phyloP scores from a whole-genome alignment of 2,797 vertebrate species.

The Enteromius thamalakanensis region DNA sequence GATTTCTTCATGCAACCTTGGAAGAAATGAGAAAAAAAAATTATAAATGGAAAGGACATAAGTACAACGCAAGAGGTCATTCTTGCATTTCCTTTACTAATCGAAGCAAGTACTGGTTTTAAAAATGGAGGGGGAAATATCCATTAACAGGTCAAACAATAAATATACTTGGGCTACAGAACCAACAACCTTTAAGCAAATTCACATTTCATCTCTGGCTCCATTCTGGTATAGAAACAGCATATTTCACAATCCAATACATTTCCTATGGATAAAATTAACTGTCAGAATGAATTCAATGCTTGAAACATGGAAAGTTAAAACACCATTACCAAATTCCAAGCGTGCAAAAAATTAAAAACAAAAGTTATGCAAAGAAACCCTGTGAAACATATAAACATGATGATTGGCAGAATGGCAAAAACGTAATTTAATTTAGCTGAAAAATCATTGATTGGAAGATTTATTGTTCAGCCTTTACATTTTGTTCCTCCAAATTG shows the following conservation, averaged over 20 bases:
- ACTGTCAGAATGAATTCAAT: not conserved
- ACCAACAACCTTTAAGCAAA: not conserved
- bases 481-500: not conserved
- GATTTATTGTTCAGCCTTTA: not conserved
- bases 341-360: not conserved
- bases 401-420: not conserved
- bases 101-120: not conserved
- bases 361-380: not conserved
- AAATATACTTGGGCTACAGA: not conserved
- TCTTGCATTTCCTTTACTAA: not conserved
- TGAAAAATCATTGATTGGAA: not conserved
- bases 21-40: not conserved
- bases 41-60: not conserved
- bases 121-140: not conserved
- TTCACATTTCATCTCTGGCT: not conserved
- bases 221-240: not conserved
- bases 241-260: not conserved
- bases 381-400: not conserved
- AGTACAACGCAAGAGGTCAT: not conserved
- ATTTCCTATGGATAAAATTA: not conserved
- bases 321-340: not conserved
- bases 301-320: not conserved
- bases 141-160: not conserved
- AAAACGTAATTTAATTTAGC: too few species aligned
- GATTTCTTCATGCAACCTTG: conserved; percentile 95